These are phyloP conservation scores for Enteromius paludinosus DNA, from an alignment of 2,797 vertebrate species.

Conservation along the genomic window DNA sequence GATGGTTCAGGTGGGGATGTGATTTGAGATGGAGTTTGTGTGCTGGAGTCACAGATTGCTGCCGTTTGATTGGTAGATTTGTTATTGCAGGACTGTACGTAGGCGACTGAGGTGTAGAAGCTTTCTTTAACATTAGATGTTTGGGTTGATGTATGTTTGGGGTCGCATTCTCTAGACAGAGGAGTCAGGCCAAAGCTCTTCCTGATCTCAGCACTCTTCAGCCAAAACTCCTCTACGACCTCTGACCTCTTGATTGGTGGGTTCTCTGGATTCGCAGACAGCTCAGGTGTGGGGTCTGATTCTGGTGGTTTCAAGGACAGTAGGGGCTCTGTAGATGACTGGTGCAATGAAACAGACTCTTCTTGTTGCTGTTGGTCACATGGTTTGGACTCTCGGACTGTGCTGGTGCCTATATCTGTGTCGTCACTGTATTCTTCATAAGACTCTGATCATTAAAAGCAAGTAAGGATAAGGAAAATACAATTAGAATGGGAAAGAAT, in stretches of 20 bases:
- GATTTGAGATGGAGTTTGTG: slow-evolving; percentile 60
- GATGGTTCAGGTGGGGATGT: slow-evolving; percentile 28
- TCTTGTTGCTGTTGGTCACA: slow-evolving; percentile 28
- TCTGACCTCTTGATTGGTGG: slow-evolving; percentile 76
- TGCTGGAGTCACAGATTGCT: slow-evolving; percentile 26
- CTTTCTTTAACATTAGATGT: slow-evolving; percentile 34
- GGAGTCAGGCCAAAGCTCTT: slow-evolving; percentile 82
- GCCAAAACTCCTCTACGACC: slow-evolving; percentile 87
- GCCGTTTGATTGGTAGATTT: slow-evolving; percentile 28
- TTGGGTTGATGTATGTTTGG: slow-evolving; percentile 57
- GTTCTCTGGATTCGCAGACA: slow-evolving; percentile 65
- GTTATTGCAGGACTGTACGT: slow-evolving; percentile 13
- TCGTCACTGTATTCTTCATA: slow-evolving; percentile 71
- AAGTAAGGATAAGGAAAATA: background rate
- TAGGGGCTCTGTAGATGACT: slow-evolving; percentile 58
- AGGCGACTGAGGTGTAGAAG: slow-evolving; percentile 42
- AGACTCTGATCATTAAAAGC: slow-evolving; percentile 67
- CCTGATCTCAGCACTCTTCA: slow-evolving; percentile 86
- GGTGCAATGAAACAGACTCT: slow-evolving; percentile 72
- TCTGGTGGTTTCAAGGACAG: slow-evolving; percentile 31
- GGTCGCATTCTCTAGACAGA: slow-evolving; percentile 69
- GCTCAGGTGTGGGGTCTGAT: slow-evolving; percentile 68
- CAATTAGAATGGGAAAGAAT: background rate
- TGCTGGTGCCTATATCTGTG: slow-evolving; percentile 72
- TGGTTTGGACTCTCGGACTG: background rate